Conservation (phyloP, 2,888 invertebrate genomes). For the Serripes groenlandicus region DNA sequence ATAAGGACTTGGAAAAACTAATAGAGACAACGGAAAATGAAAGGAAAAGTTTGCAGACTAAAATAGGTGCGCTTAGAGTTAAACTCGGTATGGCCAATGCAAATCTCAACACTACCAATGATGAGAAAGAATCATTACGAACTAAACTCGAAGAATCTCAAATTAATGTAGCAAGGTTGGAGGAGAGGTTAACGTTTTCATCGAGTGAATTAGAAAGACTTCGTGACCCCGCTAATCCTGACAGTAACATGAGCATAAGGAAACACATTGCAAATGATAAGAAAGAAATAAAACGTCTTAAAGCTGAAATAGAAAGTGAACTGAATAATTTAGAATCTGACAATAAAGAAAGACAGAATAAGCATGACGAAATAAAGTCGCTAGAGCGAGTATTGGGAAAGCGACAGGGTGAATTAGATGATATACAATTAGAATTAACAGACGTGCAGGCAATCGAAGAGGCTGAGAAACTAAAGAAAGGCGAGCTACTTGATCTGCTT, state of each 20-base stretch:
- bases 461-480: constrained; percentile 33
- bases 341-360: constrained; percentile 19
- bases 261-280: constrained; percentile 61
- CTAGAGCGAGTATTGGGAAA: constrained; percentile 43
- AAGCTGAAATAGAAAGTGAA: constrained; percentile 47
- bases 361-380: constrained; percentile 40
- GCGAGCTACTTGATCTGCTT: constrained; percentile 29
- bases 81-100: constrained; percentile 59
- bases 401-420: constrained; percentile 28
- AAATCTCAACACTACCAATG: constrained; percentile 55
- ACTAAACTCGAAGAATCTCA: constrained; percentile 54
- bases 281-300: constrained; percentile 61
- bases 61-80: constrained; percentile 52
- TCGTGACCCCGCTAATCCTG: constrained; percentile 65
- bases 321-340: constrained; percentile 32
- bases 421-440: constrained; percentile 41
- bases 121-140: constrained; percentile 54
- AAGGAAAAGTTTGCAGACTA: constrained; percentile 40
- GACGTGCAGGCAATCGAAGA: constrained; percentile 38
- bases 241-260: constrained; percentile 58
- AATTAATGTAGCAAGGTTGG: constrained; percentile 57
- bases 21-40: constrained; percentile 52
- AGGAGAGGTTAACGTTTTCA: constrained; percentile 49
- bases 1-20: constrained; percentile 49
- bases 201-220: constrained; percentile 56